Conservation (phyloP, 2,888 invertebrate genomes). For the Amphipyra tragopoginis region DNA sequence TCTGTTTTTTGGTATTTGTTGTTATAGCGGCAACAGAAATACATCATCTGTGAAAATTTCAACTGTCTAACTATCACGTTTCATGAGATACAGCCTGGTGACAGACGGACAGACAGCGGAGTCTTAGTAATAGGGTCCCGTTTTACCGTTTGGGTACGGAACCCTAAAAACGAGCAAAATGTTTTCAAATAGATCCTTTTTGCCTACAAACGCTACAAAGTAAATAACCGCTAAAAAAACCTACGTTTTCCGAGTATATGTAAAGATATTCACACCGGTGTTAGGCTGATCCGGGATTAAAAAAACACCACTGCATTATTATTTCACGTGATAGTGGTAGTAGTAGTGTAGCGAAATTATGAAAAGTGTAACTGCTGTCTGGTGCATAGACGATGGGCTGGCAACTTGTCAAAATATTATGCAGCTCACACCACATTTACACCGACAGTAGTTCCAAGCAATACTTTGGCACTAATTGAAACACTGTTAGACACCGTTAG, state of each 20-base stretch:
- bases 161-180: no score
- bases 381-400: constrained; percentile 14
- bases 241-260: constrained; percentile 6
- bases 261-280: neutral
- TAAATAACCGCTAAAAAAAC: no score
- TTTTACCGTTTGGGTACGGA: no score
- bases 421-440: constrained; percentile 20
- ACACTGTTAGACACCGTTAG: constrained; percentile 10
- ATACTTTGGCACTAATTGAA: constrained; percentile 22
- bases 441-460: constrained; percentile 8
- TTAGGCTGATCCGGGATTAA: constrained; percentile 2
- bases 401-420: constrained; percentile 37
- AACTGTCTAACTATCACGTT: no score
- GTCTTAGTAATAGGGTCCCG: no score
- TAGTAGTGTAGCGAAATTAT: neutral
- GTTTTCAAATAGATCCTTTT: no score
- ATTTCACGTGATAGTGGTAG: neutral
- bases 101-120: no score
- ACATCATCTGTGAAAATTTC: no score
- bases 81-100: no score
- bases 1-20: no score
- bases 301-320: constrained; percentile 9
- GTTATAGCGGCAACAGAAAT: no score
- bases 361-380: constrained; percentile 1
- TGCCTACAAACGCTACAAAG: no score